Percentiles rank a stretch among this genome's conserved stretches.
These are phyloP conservation scores for Bombyx huttoni DNA, from an alignment of 2,888 invertebrate species.

Conservation along the genomic window DNA sequence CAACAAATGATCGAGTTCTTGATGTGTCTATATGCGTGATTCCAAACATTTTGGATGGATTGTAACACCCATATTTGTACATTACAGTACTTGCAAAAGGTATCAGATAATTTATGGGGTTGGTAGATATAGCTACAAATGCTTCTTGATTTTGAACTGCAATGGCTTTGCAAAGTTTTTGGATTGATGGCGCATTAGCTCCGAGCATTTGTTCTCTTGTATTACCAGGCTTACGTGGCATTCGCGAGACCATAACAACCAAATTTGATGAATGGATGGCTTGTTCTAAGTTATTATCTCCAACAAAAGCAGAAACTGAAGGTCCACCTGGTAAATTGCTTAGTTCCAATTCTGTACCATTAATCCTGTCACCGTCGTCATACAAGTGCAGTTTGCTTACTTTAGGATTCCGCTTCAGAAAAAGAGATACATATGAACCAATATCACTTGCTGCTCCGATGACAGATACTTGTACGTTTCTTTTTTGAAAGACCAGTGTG, in stretches of 20 bases:
- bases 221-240: constrained; percentile 23
- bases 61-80: constrained; percentile 29
- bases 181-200: constrained; percentile 31
- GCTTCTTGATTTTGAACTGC: constrained; percentile 31
- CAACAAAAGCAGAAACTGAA: constrained; percentile 18
- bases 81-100: constrained; percentile 39
- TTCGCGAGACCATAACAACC: constrained; percentile 31
- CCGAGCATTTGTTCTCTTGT: constrained; percentile 33
- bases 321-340: constrained; percentile 33
- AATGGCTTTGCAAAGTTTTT: constrained; percentile 30
- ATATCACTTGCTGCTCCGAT: constrained; percentile 39
- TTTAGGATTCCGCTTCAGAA: constrained; percentile 35
- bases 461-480: constrained; percentile 37
- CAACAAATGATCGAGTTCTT: constrained; percentile 26
- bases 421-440: constrained; percentile 34
- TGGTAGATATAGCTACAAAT: constrained; percentile 40
- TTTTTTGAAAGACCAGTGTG: constrained; percentile 6
- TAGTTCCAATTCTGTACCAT: constrained; percentile 32
- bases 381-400: constrained; percentile 30
- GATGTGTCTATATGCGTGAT: constrained; percentile 41
- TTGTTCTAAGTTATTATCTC: constrained; percentile 17
- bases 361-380: constrained; percentile 32
- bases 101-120: constrained; percentile 40
- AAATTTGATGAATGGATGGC: constrained; percentile 30
- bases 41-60: constrained; percentile 41